phyloP scores from a whole-genome alignment of 2,113 vertebrate species.

The Gallinago paraguaiae region DNA sequence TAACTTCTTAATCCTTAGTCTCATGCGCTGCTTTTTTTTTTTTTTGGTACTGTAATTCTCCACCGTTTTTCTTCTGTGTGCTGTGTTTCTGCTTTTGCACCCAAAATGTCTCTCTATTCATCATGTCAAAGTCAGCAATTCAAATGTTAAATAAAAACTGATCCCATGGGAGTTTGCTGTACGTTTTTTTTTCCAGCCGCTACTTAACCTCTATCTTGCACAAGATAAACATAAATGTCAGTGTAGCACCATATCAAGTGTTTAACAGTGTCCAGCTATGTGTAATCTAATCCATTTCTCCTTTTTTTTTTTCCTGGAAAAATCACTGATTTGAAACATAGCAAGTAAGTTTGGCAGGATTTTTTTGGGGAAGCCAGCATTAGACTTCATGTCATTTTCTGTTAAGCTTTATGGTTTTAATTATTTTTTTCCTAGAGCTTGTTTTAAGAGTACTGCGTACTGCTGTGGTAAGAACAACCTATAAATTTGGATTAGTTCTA shows the following conservation, averaged over 20 bases:
- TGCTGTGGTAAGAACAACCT: neutral
- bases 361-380: neutral
- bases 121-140: neutral
- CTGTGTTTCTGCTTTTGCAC: neutral
- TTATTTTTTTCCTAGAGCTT: neutral
- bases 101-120: neutral
- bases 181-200: neutral
- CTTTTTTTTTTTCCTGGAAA: neutral
- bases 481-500: neutral
- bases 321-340: neutral
- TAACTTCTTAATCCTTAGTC: neutral
- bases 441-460: neutral
- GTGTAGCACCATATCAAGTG: neutral
- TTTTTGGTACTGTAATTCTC: neutral
- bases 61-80: neutral
- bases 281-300: neutral
- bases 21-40: neutral
- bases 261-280: neutral
- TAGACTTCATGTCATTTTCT: neutral
- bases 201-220: neutral
- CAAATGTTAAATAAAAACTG: neutral
- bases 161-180: neutral
- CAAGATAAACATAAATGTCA: neutral
- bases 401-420: neutral
- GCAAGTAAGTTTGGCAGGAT: neutral